phyloP scores from a whole-genome alignment of 2,797 vertebrate genomes.

The Rhyacichthys aspro region DNA sequence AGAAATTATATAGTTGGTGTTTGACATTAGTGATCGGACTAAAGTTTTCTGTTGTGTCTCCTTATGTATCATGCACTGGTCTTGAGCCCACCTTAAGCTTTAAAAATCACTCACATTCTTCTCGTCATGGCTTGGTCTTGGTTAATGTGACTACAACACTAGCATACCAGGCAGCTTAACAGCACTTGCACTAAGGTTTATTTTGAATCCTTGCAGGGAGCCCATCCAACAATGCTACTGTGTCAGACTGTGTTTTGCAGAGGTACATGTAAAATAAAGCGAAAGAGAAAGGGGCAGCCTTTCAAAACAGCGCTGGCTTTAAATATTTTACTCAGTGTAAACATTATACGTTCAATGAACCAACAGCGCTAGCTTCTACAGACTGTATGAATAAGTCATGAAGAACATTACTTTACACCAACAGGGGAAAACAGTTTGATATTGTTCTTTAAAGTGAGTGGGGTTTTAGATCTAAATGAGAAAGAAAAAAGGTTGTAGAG shows the following conservation, averaged over 20 bases:
- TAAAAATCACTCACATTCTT: no score
- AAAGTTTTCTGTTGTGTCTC: no score
- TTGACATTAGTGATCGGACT: no score
- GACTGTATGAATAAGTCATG: conserved; percentile 2
- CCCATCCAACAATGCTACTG: background rate
- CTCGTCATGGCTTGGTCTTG: background rate
- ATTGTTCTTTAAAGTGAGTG: background rate
- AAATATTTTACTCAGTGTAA: conserved; percentile 7
- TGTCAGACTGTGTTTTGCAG: background rate
- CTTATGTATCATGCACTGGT: no score
- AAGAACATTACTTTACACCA: conserved; percentile 5
- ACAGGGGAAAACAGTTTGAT: no score
- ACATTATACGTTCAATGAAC: conserved; percentile 6
- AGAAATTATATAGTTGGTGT: no score
- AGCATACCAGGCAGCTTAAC: background rate
- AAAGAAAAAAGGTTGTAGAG: background rate
- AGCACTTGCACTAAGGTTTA: background rate
- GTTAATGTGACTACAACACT: background rate
- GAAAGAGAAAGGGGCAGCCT: background rate
- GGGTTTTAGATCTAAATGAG: background rate
- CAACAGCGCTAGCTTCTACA: background rate
- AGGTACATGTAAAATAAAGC: background rate
- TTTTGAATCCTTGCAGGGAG: background rate
- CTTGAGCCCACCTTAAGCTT: no score
- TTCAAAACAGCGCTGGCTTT: background rate